Evolutionary conservation across 2,888 invertebrate genomes (phyloP).

Genomic region (Schizaphis graminum): DNA sequence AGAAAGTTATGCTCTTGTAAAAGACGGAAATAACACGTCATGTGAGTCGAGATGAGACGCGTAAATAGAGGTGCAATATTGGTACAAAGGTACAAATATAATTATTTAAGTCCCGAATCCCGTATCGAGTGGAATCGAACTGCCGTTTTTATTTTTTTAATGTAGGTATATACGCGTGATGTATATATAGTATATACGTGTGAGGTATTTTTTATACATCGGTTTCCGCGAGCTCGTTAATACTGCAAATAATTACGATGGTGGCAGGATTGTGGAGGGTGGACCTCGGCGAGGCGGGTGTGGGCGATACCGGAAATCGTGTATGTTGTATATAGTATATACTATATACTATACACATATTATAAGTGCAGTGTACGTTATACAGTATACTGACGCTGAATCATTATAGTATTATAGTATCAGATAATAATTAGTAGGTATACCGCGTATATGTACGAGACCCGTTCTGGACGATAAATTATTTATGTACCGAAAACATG

Average conservation of each 20-base stretch:
- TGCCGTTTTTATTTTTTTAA: neutral
- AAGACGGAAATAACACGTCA: neutral
- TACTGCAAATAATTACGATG: neutral
- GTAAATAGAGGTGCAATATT: neutral
- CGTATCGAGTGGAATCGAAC: neutral
- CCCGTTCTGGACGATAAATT: neutral
- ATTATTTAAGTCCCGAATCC: neutral
- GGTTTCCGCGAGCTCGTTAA: conserved; percentile 31
- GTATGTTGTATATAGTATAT: neutral
- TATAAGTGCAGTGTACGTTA: neutral
- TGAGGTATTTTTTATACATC: neutral
- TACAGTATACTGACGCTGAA: neutral
- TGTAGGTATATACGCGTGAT: neutral
- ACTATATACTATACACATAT: neutral
- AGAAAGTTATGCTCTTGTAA: neutral
- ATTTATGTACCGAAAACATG: conserved; percentile 7
- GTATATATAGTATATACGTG: neutral
- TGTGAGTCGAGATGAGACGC: neutral
- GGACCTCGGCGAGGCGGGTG: neutral
- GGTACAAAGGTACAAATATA: neutral
- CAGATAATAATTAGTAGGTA: neutral
- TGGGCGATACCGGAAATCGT: conserved; percentile 48
- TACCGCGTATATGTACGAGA: neutral
- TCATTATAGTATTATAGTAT: neutral
- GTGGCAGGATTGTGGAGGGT: no score